Evolutionary conservation across 2,888 invertebrate species (phyloP).

Genomic region (Xestia sexstrigata): DNA sequence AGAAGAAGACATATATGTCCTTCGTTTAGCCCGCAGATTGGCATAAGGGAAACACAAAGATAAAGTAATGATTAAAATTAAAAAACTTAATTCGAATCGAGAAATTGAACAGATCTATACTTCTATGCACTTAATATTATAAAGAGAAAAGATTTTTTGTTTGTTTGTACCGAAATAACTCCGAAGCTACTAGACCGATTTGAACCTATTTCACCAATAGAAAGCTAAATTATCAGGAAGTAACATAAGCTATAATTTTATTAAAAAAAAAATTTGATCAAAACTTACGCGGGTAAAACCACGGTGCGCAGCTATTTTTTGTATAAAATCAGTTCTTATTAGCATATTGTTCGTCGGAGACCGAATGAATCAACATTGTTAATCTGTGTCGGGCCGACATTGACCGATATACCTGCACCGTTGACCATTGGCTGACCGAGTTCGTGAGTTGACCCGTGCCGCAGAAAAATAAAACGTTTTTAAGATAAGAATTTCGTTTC

Average conservation of each 20-base stretch:
- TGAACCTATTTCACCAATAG: too few relatives aligned
- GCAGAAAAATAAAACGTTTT: slow-evolving; percentile 20
- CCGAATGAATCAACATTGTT: slow-evolving; percentile 64
- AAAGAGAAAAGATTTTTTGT: too few relatives aligned
- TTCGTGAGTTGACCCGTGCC: slow-evolving; percentile 47
- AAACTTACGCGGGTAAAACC: too few relatives aligned
- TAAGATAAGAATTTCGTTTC: neutral
- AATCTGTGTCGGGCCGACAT: slow-evolving; percentile 69
- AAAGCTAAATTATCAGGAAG: too few relatives aligned
- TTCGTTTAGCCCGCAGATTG: neutral
- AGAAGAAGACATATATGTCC: neutral
- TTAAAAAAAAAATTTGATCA: too few relatives aligned
- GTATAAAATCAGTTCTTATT: slow-evolving; percentile 45
- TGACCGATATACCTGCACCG: slow-evolving; percentile 72
- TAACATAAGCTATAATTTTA: too few relatives aligned
- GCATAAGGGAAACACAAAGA: neutral
- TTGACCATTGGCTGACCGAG: slow-evolving; percentile 65
- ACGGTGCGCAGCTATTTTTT: neutral
- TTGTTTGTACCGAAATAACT: too few relatives aligned
- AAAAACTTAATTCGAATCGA: neutral
- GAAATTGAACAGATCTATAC: neutral
- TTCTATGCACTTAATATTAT: too few relatives aligned
- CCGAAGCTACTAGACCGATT: too few relatives aligned
- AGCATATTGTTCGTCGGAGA: slow-evolving; percentile 59
- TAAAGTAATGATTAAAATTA: neutral